Percentiles rank a stretch among this genome's conserved stretches.
Conservation (phyloP, 2,888 invertebrate species). For the Hanleya hanleyi region DNA sequence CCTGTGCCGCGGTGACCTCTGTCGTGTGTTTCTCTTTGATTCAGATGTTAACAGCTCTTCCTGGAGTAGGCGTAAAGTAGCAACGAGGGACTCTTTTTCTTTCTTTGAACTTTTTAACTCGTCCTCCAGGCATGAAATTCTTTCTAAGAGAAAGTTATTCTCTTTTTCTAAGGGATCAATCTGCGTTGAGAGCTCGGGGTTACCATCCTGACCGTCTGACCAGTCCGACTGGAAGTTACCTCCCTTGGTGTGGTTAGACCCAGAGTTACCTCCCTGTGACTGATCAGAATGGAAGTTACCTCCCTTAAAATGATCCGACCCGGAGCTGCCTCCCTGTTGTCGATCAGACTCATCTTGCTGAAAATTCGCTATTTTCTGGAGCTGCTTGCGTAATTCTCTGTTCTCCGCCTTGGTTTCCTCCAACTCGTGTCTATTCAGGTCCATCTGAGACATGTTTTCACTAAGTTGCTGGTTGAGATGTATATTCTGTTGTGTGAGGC, state of each 20-base stretch:
- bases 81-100: conserved; percentile 58
- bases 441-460: neutral
- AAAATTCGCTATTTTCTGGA: conserved; percentile 25
- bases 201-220: neutral
- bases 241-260: no score
- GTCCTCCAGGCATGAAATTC: conserved; percentile 49
- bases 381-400: conserved; percentile 28
- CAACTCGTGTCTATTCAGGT: conserved; percentile 7
- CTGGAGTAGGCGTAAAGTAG: conserved; percentile 57
- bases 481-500: neutral
- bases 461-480: neutral
- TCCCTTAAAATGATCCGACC: no score
- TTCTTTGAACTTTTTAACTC: conserved; percentile 42
- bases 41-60: conserved; percentile 62
- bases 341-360: neutral
- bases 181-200: neutral
- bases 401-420: conserved; percentile 29
- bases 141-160: conserved; percentile 47
- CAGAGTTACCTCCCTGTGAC: neutral
- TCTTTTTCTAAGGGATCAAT: conserved; percentile 26
- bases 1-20: neutral
- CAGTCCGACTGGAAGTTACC: neutral
- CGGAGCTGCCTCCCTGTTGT: neutral
- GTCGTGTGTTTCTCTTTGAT: conserved; percentile 21
- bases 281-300: neutral